Percentiles rank a stretch among this genome's conserved stretches.
phyloP scores from a whole-genome alignment of 2,797 vertebrate genomes.

The Hoplostethus mediterraneus region DNA sequence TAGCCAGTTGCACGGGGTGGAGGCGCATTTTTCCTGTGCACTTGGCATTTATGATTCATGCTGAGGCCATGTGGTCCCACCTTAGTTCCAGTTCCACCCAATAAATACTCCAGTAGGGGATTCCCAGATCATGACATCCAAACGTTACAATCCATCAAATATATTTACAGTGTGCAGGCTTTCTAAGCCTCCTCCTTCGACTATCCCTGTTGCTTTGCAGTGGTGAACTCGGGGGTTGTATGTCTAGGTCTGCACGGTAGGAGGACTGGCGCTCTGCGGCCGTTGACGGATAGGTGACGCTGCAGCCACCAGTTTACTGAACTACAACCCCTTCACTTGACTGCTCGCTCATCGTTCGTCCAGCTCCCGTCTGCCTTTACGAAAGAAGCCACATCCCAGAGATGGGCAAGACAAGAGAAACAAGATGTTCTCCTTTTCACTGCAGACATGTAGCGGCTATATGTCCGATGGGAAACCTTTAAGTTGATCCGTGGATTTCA shows the following conservation, averaged over 20 bases:
- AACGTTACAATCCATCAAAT: background rate
- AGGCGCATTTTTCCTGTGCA: constrained; percentile 1
- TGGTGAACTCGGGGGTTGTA: background rate
- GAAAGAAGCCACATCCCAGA: background rate
- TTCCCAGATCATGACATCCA: constrained; percentile 33
- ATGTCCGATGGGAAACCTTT: constrained; percentile 22
- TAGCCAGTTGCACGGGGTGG: constrained; percentile 4
- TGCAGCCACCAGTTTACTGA: constrained; percentile 10
- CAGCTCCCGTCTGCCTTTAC: background rate
- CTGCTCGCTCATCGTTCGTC: constrained; percentile 2
- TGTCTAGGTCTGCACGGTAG: background rate
- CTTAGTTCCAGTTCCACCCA: constrained; percentile 54
- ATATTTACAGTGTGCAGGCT: constrained; percentile 11
- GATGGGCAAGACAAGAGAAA: background rate
- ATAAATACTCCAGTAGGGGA: constrained; percentile 42
- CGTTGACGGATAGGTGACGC: background rate
- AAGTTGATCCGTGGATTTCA: constrained; percentile 19
- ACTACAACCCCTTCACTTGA: constrained; percentile 1
- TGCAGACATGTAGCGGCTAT: constrained; percentile 14
- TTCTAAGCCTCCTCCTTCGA: background rate
- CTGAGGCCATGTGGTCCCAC: constrained; percentile 27
- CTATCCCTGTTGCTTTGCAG: constrained; percentile 4
- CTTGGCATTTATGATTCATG: constrained; percentile 41
- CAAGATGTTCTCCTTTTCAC: constrained; percentile 30
- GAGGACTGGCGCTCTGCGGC: background rate